Base-by-base conservation (phyloP, 2,888 invertebrate species). In the Thera britannica region DNA sequence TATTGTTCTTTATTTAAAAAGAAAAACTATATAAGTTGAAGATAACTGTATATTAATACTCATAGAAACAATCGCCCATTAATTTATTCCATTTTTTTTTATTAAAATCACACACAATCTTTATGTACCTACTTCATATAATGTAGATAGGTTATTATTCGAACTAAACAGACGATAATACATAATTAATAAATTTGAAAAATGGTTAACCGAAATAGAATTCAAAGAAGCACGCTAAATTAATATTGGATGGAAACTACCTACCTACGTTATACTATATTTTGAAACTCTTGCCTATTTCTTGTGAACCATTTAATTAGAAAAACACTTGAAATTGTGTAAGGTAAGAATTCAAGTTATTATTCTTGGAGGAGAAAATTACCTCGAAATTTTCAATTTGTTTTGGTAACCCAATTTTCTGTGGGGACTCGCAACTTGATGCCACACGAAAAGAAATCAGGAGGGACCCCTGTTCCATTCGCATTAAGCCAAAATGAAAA, bases 351-450 rank as follows among this genome's bases (percentile, higher is more conserved):
- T 73, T 69, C 75, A 76, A 83, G 78, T 82, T 83, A 77, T 81
- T 86, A 83, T 83, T 84, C 85, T 87, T 84, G 85, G 84, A 77
- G 83, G 81, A 84, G 91, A 88, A 92, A 90, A 92, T 90, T 91
- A 89, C 86, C 83, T 81, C 82, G 83, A 89, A 89, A 90, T 87
- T 90, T 88, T 87, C 90, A 90, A 91, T 90, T 90, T 90, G 82
- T 86, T 87, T 87, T 85, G 82, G 83, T 88, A 90, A 90, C 87
- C 81, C 83, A 87, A 90, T 91, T 90, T 90, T 82, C 84, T 82
- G 77, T 83, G 34, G 34, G 34, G 8, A 81, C 78, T 84, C 87
- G 83, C 86, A 84, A 88, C 87, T 88, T 85, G 85, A 86, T 86
- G 84, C 77, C 83, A 86, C 85, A 82, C 84, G 88, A 84, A 85